phyloP scores from a whole-genome alignment of 2,113 vertebrate species.

The Ptilonorhynchus violaceus region DNA sequence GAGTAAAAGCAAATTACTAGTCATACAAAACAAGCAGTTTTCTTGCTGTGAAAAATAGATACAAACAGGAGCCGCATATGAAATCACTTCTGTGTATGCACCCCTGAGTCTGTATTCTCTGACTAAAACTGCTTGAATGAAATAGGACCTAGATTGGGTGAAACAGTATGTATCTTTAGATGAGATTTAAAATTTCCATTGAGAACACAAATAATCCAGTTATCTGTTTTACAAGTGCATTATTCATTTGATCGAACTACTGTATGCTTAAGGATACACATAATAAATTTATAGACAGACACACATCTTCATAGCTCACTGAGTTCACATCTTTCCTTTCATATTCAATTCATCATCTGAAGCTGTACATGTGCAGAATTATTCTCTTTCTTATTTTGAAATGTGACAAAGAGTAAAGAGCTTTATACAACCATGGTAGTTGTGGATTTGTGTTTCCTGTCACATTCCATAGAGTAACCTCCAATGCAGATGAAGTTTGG shows the following conservation, averaged over 20 bases:
- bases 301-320: conserved; percentile 7
- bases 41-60: neutral
- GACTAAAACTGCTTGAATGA: neutral
- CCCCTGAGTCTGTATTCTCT: neutral
- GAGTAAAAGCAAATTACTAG: conserved; percentile 10
- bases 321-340: conserved; percentile 28
- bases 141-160: neutral
- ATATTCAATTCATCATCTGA: conserved; percentile 17
- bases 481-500: neutral
- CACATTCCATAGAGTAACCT: neutral
- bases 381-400: neutral
- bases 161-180: neutral
- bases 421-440: neutral
- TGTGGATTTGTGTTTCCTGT: neutral
- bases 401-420: neutral
- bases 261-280: conserved; percentile 20
- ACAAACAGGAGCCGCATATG: neutral
- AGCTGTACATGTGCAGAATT: neutral
- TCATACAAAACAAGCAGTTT: neutral
- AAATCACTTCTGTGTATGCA: neutral
- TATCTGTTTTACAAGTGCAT: conserved; percentile 18
- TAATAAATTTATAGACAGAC: conserved; percentile 50
- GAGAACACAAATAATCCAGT: conserved; percentile 10
- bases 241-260: conserved; percentile 21
- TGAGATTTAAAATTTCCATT: conserved; percentile 22